Evolutionary conservation across 1,140 invertebrate genomes (phyloP).

Genomic region (Drosophila nebulosa): DNA sequence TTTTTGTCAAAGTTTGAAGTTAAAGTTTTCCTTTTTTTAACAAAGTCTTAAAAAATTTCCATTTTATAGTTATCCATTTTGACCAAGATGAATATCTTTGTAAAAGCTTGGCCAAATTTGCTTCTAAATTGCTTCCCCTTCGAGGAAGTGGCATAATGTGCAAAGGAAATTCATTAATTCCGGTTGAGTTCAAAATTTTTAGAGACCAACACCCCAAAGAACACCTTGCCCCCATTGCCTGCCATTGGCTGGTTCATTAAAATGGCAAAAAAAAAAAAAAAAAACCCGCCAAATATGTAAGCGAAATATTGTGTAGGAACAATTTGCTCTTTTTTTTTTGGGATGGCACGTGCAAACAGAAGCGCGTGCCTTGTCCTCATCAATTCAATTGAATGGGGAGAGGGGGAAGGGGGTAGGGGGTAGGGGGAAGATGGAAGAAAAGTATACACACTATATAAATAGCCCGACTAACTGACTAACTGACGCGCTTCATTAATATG

Average conservation of each 20-base stretch:
- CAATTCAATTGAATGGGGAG: conserved; percentile 21
- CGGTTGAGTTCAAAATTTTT: neutral
- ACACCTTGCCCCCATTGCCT: conserved; percentile 21
- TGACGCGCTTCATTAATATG: conserved; percentile 70
- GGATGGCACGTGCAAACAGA: conserved; percentile 38
- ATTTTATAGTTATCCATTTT: neutral
- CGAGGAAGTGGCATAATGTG: neutral
- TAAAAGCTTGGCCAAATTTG: neutral
- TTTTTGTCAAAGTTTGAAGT: no score
- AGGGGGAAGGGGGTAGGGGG: neutral
- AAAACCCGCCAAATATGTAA: conserved; percentile 46
- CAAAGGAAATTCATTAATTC: neutral
- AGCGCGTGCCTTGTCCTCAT: conserved; percentile 60
- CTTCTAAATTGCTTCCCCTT: neutral
- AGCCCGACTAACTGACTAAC: conserved; percentile 47
- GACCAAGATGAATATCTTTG: neutral
- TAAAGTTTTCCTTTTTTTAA: neutral
- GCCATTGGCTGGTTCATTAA: neutral
- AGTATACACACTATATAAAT: conserved; percentile 38
- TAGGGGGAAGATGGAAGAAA: neutral
- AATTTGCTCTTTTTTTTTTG: neutral
- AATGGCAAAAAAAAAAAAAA: conserved; percentile 9
- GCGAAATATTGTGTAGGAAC: conserved; percentile 30
- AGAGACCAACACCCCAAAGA: neutral
- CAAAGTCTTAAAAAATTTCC: neutral